Base-by-base conservation (phyloP, 2,113 vertebrate species). In the Machaerirhynchus nigripectus region DNA sequence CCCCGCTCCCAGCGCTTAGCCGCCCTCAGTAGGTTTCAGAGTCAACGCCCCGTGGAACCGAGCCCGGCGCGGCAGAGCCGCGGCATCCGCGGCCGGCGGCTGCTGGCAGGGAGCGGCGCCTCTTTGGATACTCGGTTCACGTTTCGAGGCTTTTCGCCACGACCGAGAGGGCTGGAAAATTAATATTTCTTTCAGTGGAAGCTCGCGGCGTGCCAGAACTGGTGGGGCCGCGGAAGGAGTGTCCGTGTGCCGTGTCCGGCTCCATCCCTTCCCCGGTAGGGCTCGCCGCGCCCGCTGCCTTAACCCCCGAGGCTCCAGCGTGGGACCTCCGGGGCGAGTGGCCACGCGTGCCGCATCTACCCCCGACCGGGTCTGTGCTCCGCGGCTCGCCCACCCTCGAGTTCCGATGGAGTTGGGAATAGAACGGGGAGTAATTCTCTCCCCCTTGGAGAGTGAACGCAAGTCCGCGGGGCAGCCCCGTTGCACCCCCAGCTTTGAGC, bases 111-210 rank as follows among this genome's bases (percentile, higher is more conserved):
- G 55, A 90, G 61, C 61, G 55, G 65, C 56, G 40, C 74, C 82
- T 93, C 69, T 37, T 84, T 90, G 85, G 64, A 87, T 73, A 65
- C 85, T 67, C 82, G 87, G 40, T 87, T 96, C 88, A 61, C 70
- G 79, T 91, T 78, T 82, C 79, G 65, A 67, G 79, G 91, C 57
- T 90, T 68, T 90, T 75, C 67, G 83, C 91, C 79, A 37, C 88
- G 61, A 83, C 73, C 42, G 81, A 67, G 69, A 87, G 81, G 56
- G 46, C 60, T 92, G 93, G 91, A 74, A 91, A 89, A 86, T 92
- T 89, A 86, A 91, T 87, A 86, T 87, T 92, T 87, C 55, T 89
- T 76, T 22, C 64, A 53, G 80, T 73, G 82, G 74, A 88, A 95
- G 91, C 84, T 90, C n/a, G 26, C 39, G 47, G 81, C 57, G 30